A percentile compares a stretch with the other conserved stretches of the same genome.
Conservation (phyloP, 2,888 invertebrate species). For the Vesta saturnalis region DNA sequence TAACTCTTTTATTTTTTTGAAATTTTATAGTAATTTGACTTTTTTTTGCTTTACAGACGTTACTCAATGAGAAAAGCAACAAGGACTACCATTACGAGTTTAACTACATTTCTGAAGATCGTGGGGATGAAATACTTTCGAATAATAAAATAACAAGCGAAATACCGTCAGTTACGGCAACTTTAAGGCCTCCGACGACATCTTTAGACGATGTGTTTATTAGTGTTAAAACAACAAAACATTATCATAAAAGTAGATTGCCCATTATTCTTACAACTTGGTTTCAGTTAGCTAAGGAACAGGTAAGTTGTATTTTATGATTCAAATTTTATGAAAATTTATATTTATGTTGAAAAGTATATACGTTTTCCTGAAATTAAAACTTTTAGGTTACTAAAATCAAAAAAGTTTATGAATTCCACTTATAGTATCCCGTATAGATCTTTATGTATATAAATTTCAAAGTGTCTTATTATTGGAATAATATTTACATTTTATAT, state of each 20-base stretch:
- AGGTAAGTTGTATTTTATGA: no score
- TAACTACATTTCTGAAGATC: slow-evolving; percentile 50
- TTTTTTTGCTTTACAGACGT: slow-evolving; percentile 50
- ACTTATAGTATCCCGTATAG: no score
- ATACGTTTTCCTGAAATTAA: no score
- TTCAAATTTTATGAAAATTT: no score
- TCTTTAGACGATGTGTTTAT: slow-evolving; percentile 90
- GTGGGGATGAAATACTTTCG: slow-evolving; percentile 32
- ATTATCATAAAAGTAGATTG: slow-evolving; percentile 85
- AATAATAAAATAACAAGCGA: slow-evolving; percentile 44
- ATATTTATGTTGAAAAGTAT: no score
- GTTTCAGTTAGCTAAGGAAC: slow-evolving; percentile 91
- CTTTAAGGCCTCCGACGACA: slow-evolving; percentile 70
- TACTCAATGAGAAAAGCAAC: slow-evolving; percentile 49
- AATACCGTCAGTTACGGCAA: slow-evolving; percentile 59
- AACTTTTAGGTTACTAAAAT: no score
- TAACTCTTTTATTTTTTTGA: neutral
- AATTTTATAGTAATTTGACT: neutral
- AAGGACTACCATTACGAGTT: slow-evolving; percentile 48
- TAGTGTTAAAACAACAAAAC: slow-evolving; percentile 93
- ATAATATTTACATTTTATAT: no score
- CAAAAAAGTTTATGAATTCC: no score
- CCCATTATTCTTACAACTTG: slow-evolving; percentile 93
- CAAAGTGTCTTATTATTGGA: no score
- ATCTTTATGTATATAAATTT: no score